Evolutionary conservation across 2,888 invertebrate species (phyloP).

Genomic region (Xestoiulus laeticollis): DNA sequence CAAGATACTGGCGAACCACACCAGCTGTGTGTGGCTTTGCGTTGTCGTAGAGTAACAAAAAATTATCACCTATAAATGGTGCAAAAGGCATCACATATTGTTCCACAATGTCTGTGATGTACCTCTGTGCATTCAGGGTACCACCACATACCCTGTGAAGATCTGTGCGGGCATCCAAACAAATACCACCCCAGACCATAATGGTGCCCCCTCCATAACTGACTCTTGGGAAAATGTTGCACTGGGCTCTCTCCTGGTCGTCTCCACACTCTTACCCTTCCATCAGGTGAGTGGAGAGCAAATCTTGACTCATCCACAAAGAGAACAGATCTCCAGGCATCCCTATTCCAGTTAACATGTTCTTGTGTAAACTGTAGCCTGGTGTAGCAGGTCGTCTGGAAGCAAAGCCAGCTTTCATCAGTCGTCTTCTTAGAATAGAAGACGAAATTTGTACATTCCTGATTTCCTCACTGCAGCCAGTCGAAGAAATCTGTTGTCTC

Average conservation of each 20-base stretch:
- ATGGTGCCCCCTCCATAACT: constrained; percentile 34
- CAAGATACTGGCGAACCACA: neutral
- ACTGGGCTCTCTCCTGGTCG: neutral
- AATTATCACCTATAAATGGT: constrained; percentile 46
- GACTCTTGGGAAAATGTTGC: constrained; percentile 1
- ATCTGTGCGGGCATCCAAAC: constrained; percentile 41
- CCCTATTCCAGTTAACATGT: neutral
- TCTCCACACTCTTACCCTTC: neutral
- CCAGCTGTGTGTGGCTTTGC: constrained; percentile 43
- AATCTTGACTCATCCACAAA: neutral
- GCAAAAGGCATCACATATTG: constrained; percentile 40
- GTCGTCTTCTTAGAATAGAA: constrained; percentile 20
- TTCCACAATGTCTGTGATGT: constrained; percentile 46
- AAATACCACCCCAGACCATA: constrained; percentile 44
- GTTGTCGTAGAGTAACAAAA: neutral
- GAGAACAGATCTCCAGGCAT: neutral
- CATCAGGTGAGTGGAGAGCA: neutral
- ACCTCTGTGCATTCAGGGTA: constrained; percentile 45
- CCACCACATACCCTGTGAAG: constrained; percentile 39
- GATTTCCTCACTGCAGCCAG: constrained; percentile 16
- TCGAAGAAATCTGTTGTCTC: neutral
- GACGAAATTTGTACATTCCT: neutral
- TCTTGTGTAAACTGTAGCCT: neutral
- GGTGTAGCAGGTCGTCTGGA: neutral
- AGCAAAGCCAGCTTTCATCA: neutral